Percentiles rank a stretch among this genome's conserved stretches.
These are phyloP conservation scores for Micrastur ruficollis DNA, from an alignment of 2,797 vertebrate species.

Conservation along the genomic window DNA sequence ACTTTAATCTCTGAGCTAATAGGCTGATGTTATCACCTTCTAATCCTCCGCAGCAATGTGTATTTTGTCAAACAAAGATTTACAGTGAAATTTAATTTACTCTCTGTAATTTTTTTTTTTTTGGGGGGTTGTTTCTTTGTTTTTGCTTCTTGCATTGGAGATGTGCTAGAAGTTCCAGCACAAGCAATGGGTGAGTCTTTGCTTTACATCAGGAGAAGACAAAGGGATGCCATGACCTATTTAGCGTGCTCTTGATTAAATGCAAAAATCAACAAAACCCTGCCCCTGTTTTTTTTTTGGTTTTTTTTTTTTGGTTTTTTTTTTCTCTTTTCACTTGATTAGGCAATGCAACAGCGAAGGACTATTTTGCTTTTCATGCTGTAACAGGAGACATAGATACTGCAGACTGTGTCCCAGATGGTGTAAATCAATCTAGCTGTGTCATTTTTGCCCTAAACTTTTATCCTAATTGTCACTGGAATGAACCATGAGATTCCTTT, in stretches of 20 bases:
- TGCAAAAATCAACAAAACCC: background rate
- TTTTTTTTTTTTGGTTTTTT: fast-evolving
- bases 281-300: too few species aligned
- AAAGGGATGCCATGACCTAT: background rate
- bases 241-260: background rate
- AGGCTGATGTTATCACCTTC: conserved; percentile 41
- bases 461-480: background rate
- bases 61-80: conserved; percentile 49
- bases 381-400: background rate
- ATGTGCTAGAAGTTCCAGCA: background rate
- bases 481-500: background rate
- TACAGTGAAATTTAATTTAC: conserved; percentile 39
- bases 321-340: background rate
- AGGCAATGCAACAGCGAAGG: background rate
- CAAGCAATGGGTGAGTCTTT: background rate
- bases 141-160: background rate
- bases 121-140: background rate
- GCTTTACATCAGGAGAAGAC: conserved; percentile 10
- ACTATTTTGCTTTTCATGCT: background rate
- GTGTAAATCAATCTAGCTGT: background rate
- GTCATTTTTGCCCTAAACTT: background rate
- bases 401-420: background rate
- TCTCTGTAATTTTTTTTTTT: background rate
- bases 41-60: conserved; percentile 38
- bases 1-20: conserved; percentile 49